Base-by-base conservation (phyloP, 2,888 invertebrate genomes). In the Ectemnius cavifrons region DNA sequence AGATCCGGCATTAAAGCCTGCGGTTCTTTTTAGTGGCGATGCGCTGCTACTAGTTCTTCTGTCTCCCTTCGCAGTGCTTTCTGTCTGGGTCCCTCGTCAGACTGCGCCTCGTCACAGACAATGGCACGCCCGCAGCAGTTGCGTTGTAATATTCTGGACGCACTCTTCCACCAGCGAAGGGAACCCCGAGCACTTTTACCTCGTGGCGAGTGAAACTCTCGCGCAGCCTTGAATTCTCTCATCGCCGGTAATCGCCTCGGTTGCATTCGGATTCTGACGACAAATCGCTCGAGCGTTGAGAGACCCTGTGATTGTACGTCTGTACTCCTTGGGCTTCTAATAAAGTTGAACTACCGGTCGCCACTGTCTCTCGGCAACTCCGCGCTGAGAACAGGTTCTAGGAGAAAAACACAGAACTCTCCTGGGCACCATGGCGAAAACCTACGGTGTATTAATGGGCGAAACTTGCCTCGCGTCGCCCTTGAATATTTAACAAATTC, bases 401-500 rank as follows among this genome's bases (percentile, higher is more conserved):
- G 5, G 14, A 63, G 5, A 49, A 67, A 63, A 37, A 28, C 27
- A n/a, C 18, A 28, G 28, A 47, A 67, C 45, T 69, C 68, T 64
- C 69, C 23, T 1, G 63, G 61, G 69, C 57, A 4, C 59, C 45
- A 63, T 61, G 59, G 45, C 27, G 23, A 60, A 37, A 27, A 27
- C 18, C 16, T 37, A 52, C 45, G n/a, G 14, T 57, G 63, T 58
- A 71, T 71, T 66, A 69, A 28, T 47, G 63, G 28, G 27, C 23
- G 37, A 16, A 56, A 49, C 20, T 56, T 49, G 27, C 20, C 37
- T 18, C 14, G 62, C 59, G 45, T 23, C 46, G 63, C 61, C 49
- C 59, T 61, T 71, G 69, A 68, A 77, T 75, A 71, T 75, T 77
- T 71, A 69, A 77, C 61, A 63, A 67, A 66, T 76, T 78, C 65